Conservation (phyloP, 2,113 vertebrate species). For the Sminthopsis crassicaudata region DNA sequence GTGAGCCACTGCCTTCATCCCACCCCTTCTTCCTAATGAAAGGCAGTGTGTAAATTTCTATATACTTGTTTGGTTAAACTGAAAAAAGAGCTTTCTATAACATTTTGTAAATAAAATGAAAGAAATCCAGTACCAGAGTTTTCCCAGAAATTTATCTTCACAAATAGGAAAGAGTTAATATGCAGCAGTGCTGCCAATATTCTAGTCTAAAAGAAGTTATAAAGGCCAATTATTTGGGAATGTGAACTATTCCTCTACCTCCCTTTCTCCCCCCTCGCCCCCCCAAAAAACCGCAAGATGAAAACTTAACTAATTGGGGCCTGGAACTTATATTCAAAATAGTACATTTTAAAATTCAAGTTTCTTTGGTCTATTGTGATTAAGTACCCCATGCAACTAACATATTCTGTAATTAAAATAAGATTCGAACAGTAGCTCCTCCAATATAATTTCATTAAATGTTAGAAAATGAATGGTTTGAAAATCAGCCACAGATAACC, state of each 20-base stretch:
- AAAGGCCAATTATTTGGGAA: constrained; percentile 23
- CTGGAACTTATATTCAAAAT: neutral
- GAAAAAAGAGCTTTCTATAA: constrained; percentile 7
- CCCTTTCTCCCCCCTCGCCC: neutral
- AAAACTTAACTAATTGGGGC: neutral
- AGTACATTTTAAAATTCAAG: constrained; percentile 17
- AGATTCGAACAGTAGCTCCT: constrained; percentile 50
- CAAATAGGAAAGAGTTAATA: constrained; percentile 26
- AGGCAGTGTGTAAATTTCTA: neutral
- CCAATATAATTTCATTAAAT: constrained; percentile 61
- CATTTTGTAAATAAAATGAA: constrained; percentile 18
- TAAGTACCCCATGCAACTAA: constrained; percentile 23
- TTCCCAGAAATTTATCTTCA: constrained; percentile 2
- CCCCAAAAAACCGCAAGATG: neutral
- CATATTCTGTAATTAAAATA: neutral
- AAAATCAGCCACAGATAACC: constrained; percentile 56
- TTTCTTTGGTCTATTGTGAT: constrained; percentile 40
- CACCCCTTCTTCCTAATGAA: neutral
- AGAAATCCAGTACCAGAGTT: neutral
- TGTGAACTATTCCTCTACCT: constrained; percentile 22
- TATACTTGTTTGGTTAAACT: constrained; percentile 15
- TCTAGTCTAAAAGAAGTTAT: neutral
- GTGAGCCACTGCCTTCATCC: neutral
- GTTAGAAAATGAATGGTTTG: constrained; percentile 41
- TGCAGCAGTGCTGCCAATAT: constrained; percentile 33